Base-by-base conservation (phyloP, 2,888 invertebrate species). In the Biston stratarius region DNA sequence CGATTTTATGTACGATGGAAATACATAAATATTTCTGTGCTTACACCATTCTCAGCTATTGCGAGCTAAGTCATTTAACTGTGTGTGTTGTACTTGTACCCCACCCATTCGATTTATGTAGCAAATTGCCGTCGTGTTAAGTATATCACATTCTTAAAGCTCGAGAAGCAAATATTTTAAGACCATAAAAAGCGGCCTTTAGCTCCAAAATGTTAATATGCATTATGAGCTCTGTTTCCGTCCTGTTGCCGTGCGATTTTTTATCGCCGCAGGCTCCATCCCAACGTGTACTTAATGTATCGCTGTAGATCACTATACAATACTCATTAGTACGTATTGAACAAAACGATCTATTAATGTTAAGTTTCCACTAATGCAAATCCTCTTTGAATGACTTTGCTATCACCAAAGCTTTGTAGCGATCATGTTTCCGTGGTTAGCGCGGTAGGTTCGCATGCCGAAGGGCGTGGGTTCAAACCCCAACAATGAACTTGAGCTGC, bases 21-120 rank as follows among this genome's bases (percentile, higher is more conserved):
- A 44, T 12, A 44, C 12, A 44, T 44, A 44, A 44, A 44, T 44
- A n/a, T 44, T 44, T 44, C 44, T 44, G 11, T n/a, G 44, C 44
- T 44, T n/a, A 12, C 44, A 44, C 44, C 44, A 44, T 12, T 44
- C 12, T n/a, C 44, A 44, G n/a, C 11, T 44, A 12, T 8, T 44
- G 44, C 44, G 44, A 44, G 44, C 11, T 44, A 44, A 5, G 44
- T 44, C 12, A 44, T 44, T 44, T 44, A 44, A 12, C 11, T 44
- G 12, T 44, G 12, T 44, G 44, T 44, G 44, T 44, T 44, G 44
- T n/a, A 44, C 44, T n/a, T n/a, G n/a, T n/a, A n/a, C n/a, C n/a
- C 44, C 44, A n/a, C 44, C 44, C 44, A 44, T 44, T 12, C 44
- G 44, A n/a, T 44, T 44, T 44, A 44, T 44, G 44, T 44, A 44